Base-by-base conservation (phyloP, 1,140 invertebrate species). In the Venturia canescens region DNA sequence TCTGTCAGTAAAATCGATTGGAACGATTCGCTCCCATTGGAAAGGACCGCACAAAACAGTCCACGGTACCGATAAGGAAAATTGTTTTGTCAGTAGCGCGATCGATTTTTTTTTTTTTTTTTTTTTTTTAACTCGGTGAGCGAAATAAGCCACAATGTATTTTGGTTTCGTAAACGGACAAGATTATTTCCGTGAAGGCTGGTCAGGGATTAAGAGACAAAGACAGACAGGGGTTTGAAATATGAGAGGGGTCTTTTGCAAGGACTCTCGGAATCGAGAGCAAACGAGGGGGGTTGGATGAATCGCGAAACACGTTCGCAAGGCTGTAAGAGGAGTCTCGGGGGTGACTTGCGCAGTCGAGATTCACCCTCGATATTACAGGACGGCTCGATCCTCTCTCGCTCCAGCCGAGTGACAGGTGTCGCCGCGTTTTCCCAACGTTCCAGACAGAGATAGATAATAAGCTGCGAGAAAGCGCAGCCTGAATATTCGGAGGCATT, bases 391-490 rank as follows among this genome's bases (percentile, higher is more conserved):
- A 66, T 29, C 60, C 60, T 66, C 60, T 29, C 60, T 48, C 31
- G 78, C 72, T 31, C 13, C 74, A 48, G 53, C 31, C 63, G 79
- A 75, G 71, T 75, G 78, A 79, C 78, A 80, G 71, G 79, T 80
- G 79, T 80, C 79, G 79, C 79, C 79, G 70, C 23, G 60, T 3
- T 66, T 75, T 80, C 27, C 23, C 34, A 74, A 34, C 38, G 71
- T 26, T n/a, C 21, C n/a, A 66, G 60, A 66, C 21, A 27, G 60
- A 66, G 23, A 66, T 15, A 66, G 23, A 27, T 26, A 27, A 66
- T 23, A 66, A 23, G 13, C 4, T 27, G 3, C 60, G 60, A 66
- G 9, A 9, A 66, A 27, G 15, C 60, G 21, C 23, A 66, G 1
- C 53, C 5, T 4, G 21, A 66, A 44, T 13, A 66, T 66, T 26